Evolutionary conservation across 2,797 vertebrate genomes (phyloP).

Genomic region (Crocidura indochinensis): DNA sequence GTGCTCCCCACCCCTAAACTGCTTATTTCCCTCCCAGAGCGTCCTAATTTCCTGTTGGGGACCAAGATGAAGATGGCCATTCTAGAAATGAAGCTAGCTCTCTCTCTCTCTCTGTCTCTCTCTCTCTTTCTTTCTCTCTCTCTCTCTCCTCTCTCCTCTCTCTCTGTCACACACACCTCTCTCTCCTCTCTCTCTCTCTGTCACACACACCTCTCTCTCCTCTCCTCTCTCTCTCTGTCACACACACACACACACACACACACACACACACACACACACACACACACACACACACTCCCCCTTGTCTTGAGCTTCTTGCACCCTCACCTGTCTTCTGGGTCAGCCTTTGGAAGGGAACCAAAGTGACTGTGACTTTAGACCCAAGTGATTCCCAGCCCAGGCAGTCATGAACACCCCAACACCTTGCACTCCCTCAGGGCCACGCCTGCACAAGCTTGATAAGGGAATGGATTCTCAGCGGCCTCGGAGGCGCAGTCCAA

Average conservation of each 20-base stretch:
- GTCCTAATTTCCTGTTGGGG: neutral
- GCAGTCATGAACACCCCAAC: conserved; percentile 77
- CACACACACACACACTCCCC: too few species aligned
- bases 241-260: neutral
- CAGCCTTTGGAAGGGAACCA: conserved; percentile 90
- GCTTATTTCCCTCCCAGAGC: neutral
- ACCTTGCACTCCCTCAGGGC: conserved; percentile 87
- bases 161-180: too few species aligned
- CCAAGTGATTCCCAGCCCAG: conserved; percentile 87
- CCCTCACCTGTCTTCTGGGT: conserved; percentile 71
- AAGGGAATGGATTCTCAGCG: conserved; percentile 89
- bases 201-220: too few species aligned
- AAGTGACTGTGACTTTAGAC: conserved; percentile 87
- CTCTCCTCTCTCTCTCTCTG: too few species aligned
- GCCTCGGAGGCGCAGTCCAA: conserved; percentile 81
- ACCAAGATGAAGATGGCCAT: neutral
- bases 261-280: neutral
- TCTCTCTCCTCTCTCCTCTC: too few species aligned
- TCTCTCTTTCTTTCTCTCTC: too few species aligned
- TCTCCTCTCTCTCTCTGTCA: too few species aligned
- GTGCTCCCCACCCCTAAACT: neutral
- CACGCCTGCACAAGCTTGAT: conserved; percentile 91
- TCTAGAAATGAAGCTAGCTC: neutral
- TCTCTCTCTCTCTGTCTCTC: too few species aligned
- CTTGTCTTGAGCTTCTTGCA: neutral